Evolutionary conservation across 92 coral and sea anemone species (phyloP).

Genomic region (Phymanthus crucifer): DNA sequence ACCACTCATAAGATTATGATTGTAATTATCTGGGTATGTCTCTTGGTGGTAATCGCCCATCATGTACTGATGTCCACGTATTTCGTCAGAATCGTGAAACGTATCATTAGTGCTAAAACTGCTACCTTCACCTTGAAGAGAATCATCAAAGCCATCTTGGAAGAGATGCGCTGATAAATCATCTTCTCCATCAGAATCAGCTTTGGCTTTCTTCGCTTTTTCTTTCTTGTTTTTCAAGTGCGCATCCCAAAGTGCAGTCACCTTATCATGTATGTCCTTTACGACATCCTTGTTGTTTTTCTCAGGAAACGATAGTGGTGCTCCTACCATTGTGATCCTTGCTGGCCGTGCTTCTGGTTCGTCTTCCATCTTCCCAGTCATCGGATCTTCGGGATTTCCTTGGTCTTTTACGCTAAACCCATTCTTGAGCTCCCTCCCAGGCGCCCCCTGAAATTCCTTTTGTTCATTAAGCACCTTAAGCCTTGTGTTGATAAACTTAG

Average conservation of each 20-base stretch:
- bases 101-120: background rate
- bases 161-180: background rate
- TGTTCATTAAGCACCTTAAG: conserved; percentile 15
- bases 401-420: background rate
- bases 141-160: conserved; percentile 11
- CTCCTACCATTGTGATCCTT: conserved; percentile 17
- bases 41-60: conserved; percentile 2
- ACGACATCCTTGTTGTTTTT: conserved; percentile 14
- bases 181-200: conserved; percentile 2
- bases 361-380: background rate
- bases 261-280: conserved; percentile 18
- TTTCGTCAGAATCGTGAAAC: conserved; percentile 9
- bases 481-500: conserved; percentile 21
- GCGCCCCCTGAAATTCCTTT: background rate
- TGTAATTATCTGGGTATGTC: background rate
- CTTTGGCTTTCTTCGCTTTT: background rate
- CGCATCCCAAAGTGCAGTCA: conserved; percentile 18
- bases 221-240: conserved; percentile 15
- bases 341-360: conserved; percentile 27
- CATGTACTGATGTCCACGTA: conserved; percentile 14
- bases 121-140: background rate
- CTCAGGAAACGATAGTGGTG: conserved; percentile 5
- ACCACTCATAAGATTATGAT: background rate
- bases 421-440: background rate
- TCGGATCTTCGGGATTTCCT: background rate